Base-by-base conservation (phyloP, 2,113 vertebrate species). In the Typhlomys cinereus region DNA sequence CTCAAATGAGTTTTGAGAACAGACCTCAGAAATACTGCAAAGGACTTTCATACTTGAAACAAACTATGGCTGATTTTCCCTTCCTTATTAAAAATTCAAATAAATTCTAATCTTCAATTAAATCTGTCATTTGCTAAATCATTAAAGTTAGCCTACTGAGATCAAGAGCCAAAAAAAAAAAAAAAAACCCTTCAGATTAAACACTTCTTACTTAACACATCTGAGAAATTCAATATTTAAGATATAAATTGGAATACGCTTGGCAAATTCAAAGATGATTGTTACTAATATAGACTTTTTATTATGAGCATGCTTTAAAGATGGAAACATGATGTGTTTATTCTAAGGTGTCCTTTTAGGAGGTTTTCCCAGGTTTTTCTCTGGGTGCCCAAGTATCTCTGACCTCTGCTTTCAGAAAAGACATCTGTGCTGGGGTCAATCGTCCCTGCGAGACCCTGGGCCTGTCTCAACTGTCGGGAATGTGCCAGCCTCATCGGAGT, bases 401-500 rank as follows among this genome's bases (percentile, higher is more conserved):
- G 17, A 94, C 73, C 62, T 95, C 61, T 94, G 31, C 13, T 96
- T 97, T 27, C 94, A 99, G 99, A 95, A 99, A 99, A 97, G 99
- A 99, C 96, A 99, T 99, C 92, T 99, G 99, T 96, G 99, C 99
- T 69, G 98, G 99, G 88, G 98, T 98, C 98, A 99, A 99, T 94
- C 98, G 98, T 85, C 99, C 99, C 0, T 99, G 99, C 88, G 99
- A 99, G 98, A 99, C 99, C 1, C 97, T 99, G 62, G 99, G 99
- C 61, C 98, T 99, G 92, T 99, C 99, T 80, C 99, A 99, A 93
- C 98, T 99, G n/a, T 99, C 99, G 0, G 99, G 99, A 81, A 99
- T 99, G 99, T 99, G 99, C 94, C 99, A 99, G 50, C 99, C 99
- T 21, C 99, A 99, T 94, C 98, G 99, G 81, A 99, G 99, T 95